Conservation (phyloP, 2,888 invertebrate genomes). For the Hylaea fasciaria region DNA sequence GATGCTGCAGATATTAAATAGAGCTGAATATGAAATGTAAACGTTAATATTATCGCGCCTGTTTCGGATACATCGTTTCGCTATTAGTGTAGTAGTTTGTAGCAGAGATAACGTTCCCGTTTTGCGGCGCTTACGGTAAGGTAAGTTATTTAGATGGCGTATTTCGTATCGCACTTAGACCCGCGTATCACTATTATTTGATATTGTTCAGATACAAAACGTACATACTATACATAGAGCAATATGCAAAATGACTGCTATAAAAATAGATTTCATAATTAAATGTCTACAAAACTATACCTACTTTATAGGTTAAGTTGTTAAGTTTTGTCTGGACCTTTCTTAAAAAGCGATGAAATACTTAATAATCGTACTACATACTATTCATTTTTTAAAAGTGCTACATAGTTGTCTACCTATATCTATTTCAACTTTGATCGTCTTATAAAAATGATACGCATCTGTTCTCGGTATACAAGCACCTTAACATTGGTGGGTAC, state of each 20-base stretch:
- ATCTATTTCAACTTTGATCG: background rate
- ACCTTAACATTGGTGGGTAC: conserved; percentile 49
- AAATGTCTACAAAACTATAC: no score
- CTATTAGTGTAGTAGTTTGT: conserved; percentile 74
- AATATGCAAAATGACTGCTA: no score
- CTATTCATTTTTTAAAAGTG: no score
- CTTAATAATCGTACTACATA: no score
- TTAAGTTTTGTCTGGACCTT: no score
- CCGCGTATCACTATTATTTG: background rate
- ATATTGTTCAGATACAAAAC: no score
- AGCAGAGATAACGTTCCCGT: conserved; percentile 71
- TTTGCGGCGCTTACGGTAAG: conserved; percentile 28
- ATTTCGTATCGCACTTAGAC: background rate
- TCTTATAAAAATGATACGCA: conserved; percentile 5
- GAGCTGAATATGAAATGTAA: conserved; percentile 54
- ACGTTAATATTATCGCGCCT: conserved; percentile 57
- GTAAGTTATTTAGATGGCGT: background rate
- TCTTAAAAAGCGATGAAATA: no score
- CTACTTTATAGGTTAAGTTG: no score
- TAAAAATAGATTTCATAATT: no score
- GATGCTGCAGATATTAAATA: conserved; percentile 34
- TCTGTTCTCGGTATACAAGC: conserved; percentile 26
- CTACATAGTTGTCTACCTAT: no score
- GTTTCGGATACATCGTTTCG: conserved; percentile 66
- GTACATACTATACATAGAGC: no score